A percentile compares a stretch with the other conserved stretches of the same genome.
These are phyloP conservation scores for Rhineura floridana DNA, from an alignment of 2,113 vertebrate genomes.

Conservation along the genomic window DNA sequence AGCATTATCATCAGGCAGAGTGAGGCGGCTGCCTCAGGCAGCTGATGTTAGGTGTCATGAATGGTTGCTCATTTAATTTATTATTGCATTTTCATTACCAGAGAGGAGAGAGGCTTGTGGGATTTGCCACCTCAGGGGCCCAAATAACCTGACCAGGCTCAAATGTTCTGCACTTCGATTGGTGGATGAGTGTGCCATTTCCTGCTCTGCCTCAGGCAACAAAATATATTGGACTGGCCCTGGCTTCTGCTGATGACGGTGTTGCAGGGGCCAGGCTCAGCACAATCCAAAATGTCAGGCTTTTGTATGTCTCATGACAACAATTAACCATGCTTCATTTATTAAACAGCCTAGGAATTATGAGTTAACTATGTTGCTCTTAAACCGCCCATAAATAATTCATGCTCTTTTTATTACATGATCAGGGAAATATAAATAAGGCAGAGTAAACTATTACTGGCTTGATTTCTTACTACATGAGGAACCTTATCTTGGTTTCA, in stretches of 20 bases:
- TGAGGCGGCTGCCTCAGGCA: too few species aligned
- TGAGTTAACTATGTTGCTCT: slow-evolving; percentile 36
- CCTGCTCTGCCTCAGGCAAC: not conserved
- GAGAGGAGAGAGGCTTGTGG: not conserved
- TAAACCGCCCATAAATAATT: slow-evolving; percentile 45
- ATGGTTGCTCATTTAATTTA: not conserved
- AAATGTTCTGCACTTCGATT: not conserved
- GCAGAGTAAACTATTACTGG: not conserved
- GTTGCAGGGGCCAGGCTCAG: not conserved
- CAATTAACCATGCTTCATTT: slow-evolving; percentile 25
- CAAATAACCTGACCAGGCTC: not conserved
- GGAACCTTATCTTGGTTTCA: not conserved
- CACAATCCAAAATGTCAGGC: slow-evolving; percentile 19
- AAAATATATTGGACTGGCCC: not conserved
- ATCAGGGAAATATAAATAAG: slow-evolving; percentile 40
- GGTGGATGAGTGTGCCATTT: not conserved
- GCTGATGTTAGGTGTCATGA: not conserved
- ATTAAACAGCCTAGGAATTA: slow-evolving; percentile 42
- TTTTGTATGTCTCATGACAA: slow-evolving; percentile 38
- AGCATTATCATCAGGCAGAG: too few species aligned
- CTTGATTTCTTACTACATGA: not conserved
- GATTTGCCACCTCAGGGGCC: not conserved
- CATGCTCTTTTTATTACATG: slow-evolving; percentile 42
- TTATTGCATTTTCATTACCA: not conserved
- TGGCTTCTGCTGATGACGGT: not conserved